Base-by-base conservation (phyloP, 2,797 vertebrate species). In the Carapus acus region DNA sequence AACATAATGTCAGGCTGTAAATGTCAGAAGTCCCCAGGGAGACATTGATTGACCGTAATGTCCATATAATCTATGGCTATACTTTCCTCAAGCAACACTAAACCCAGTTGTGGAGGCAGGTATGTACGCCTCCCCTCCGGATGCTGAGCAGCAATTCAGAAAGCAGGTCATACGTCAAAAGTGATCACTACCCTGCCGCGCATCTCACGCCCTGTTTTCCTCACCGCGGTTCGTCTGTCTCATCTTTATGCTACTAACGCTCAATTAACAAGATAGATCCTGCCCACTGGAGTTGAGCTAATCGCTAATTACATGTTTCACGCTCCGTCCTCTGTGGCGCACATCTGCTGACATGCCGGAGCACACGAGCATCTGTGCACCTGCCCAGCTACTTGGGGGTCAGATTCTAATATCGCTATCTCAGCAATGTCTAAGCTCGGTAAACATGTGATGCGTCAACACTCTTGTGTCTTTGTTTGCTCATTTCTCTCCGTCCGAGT, bases 81-180 rank as follows among this genome's bases (percentile, higher is more conserved):
- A 15, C 19, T n/a, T 17, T 1, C 29, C 15, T 19, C 8, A 43
- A 27, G 1, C 1, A 38, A 7, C 18, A 44, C 11, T 41, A 1
- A 2, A 39, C 12, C 12, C 6, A 38, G n/a, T 42, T 42, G 20
- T 13, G 21, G 15, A 22, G 19, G 18, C 22, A 18, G 55, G 21
- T 14, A 16, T 19, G 46, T 46, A 19, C 41, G 44, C 7, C 16
- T 14, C 2, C n/a, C 19, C 7, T 13, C 4, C 24, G 37, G 29
- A 17, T 20, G 31, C 13, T 29, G 9, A 7, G 47, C 48, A 44
- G 33, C 41, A 8, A 42, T 54, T 53, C 31, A 48, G 20, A 3
- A 74, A 57, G 38, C 71, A 44, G 74, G 65, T 71, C 78, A 73
- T 59, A 18, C 39, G 19, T 62, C 43, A 36, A 54, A 58, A 38